phyloP scores from a whole-genome alignment of 2,888 invertebrate species.

The Dynastes hyllus region DNA sequence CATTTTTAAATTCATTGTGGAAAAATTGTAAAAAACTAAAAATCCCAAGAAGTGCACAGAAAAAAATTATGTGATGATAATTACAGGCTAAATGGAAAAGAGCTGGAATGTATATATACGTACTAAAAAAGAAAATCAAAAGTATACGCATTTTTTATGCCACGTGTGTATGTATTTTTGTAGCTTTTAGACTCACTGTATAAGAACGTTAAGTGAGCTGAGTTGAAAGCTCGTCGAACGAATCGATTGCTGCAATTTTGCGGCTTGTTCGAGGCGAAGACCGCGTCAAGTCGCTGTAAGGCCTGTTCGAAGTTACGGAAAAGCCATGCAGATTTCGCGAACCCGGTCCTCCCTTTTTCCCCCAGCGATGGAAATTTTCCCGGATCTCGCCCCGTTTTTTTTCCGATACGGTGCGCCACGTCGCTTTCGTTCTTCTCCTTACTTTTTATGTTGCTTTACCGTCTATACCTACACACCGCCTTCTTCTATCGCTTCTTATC shows the following conservation, averaged over 20 bases:
- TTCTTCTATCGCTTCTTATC: slow-evolving; percentile 4
- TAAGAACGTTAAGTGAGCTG: no score
- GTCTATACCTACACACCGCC: background rate
- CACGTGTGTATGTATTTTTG: no score
- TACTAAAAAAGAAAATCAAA: no score
- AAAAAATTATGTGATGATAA: no score
- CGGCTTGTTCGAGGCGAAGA: background rate
- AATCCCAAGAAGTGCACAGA: no score
- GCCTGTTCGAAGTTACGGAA: slow-evolving; percentile 3
- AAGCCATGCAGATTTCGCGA: slow-evolving; percentile 4
- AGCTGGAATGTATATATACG: no score
- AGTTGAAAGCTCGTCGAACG: background rate
- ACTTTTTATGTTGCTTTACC: slow-evolving; percentile 4
- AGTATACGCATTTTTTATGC: no score
- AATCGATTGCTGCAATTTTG: background rate
- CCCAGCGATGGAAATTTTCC: no score
- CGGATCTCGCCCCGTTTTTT: background rate
- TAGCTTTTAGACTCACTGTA: no score
- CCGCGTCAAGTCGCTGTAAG: slow-evolving; percentile 1
- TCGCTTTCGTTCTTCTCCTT: background rate
- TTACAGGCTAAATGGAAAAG: no score
- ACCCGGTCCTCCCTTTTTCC: background rate
- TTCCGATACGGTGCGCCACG: background rate
- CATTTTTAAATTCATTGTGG: no score
- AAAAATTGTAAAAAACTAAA: no score